A percentile compares a stretch with the other conserved stretches of the same genome.
These are phyloP conservation scores for Azemiops feae DNA, from an alignment of 2,113 vertebrate species.

Conservation along the genomic window DNA sequence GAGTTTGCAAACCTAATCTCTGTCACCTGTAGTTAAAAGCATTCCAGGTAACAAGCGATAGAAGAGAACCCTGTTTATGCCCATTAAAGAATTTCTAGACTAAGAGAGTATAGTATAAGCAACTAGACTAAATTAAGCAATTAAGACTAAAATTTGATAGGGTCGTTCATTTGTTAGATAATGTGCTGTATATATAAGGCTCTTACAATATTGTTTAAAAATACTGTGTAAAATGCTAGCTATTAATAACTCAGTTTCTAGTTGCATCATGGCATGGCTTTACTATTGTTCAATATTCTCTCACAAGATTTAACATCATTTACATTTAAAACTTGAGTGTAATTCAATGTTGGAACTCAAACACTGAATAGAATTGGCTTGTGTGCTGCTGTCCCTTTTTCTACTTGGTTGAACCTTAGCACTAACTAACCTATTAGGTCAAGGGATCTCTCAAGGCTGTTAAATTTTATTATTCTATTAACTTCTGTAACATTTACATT, in stretches of 20 bases:
- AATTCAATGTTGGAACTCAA: background rate
- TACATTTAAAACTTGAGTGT: background rate
- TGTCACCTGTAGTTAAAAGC: background rate
- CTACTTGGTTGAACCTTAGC: background rate
- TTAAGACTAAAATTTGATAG: background rate
- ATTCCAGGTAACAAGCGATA: background rate
- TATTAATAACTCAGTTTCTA: background rate
- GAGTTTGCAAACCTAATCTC: background rate
- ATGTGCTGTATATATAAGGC: background rate
- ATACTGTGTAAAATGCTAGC: background rate
- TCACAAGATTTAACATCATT: background rate
- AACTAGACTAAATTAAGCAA: background rate
- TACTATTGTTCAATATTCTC: background rate
- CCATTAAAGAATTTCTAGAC: background rate
- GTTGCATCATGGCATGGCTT: background rate
- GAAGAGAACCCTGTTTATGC: background rate
- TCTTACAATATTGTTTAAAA: background rate
- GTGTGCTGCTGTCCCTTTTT: background rate
- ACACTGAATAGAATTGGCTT: background rate
- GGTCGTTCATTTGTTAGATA: background rate
- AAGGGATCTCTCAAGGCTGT: background rate
- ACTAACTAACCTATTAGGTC: background rate
- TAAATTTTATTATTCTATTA: slow-evolving; percentile 17
- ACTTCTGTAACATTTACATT: background rate
- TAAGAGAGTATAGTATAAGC: background rate